Conservation (phyloP, 2,888 invertebrate species). For the Calliphora vomitoria region DNA sequence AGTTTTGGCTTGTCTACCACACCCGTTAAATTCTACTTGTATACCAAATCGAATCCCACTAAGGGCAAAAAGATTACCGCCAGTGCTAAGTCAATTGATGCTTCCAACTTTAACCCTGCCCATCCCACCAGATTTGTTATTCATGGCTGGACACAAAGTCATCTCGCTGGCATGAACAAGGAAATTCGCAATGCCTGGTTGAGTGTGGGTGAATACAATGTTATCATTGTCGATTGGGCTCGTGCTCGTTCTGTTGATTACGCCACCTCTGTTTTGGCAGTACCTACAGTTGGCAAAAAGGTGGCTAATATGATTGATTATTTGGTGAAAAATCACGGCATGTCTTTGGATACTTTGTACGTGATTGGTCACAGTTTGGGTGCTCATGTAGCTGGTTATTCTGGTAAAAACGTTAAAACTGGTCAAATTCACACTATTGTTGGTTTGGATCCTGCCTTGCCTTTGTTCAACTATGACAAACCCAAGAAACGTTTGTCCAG, state of each 20-base stretch:
- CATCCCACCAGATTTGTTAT: conserved; percentile 79
- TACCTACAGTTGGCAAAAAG: conserved; percentile 79
- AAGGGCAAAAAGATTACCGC: conserved; percentile 76
- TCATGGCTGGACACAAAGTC: conserved; percentile 85
- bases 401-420: conserved; percentile 86
- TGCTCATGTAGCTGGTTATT: conserved; percentile 87
- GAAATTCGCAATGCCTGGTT: conserved; percentile 85
- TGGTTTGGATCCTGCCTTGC: conserved; percentile 84
- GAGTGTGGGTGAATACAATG: conserved; percentile 86
- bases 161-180: conserved; percentile 75
- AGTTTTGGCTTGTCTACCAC: background rate
- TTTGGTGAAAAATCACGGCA: conserved; percentile 85
- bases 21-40: conserved; percentile 77
- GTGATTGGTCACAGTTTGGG: conserved; percentile 87
- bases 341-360: conserved; percentile 85
- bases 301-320: conserved; percentile 80
- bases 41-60: conserved; percentile 78
- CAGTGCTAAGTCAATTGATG: conserved; percentile 67
- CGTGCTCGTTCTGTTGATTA: conserved; percentile 87
- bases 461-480: conserved; percentile 78
- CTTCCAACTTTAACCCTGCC: conserved; percentile 75
- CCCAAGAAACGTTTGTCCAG: conserved; percentile 77
- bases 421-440: conserved; percentile 87
- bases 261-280: conserved; percentile 85
- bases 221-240: conserved; percentile 87